phyloP scores from a whole-genome alignment of 2,113 vertebrate species.

The Misgurnus mizolepis region DNA sequence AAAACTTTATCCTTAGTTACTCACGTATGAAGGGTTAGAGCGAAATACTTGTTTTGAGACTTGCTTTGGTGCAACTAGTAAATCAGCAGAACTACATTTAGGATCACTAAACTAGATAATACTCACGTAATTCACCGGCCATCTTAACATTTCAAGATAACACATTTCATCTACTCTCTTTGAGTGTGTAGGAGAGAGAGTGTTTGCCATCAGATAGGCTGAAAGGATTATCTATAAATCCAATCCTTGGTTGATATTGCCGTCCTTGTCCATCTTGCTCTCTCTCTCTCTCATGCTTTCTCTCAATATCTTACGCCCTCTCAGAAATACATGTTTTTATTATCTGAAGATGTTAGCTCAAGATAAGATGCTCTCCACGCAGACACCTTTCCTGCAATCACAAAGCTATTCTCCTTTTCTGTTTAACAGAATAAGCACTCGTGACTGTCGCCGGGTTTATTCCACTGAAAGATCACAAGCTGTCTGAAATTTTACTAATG shows the following conservation, averaged over 20 bases:
- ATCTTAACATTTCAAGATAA: slow-evolving; percentile 27
- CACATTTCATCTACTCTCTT: slow-evolving; percentile 21
- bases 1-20: too few species aligned
- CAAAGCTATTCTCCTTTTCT: slow-evolving; percentile 33
- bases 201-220: slow-evolving; percentile 42
- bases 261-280: slow-evolving; percentile 25
- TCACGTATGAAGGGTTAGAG: too few species aligned
- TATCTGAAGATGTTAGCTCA: slow-evolving; percentile 50
- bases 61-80: background rate
- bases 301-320: slow-evolving; percentile 16
- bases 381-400: slow-evolving; percentile 29
- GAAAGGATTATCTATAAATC: slow-evolving; percentile 58
- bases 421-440: slow-evolving; percentile 41
- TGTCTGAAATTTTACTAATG: slow-evolving; percentile 18
- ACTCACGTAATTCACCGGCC: slow-evolving; percentile 12
- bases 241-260: slow-evolving; percentile 57
- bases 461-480: background rate
- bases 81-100: slow-evolving; percentile 17
- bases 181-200: slow-evolving; percentile 18
- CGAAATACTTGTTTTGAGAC: background rate
- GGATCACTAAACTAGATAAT: slow-evolving; percentile 8
- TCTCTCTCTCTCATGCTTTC: slow-evolving; percentile 4
- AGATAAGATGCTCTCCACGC: slow-evolving; percentile 46
- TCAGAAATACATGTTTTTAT: slow-evolving; percentile 49
- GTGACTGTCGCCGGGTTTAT: background rate